A percentile compares a stretch with the other conserved stretches of the same genome.
These are phyloP conservation scores for Lasiurus borealis DNA, from an alignment of 2,113 vertebrate species.

Conservation along the genomic window DNA sequence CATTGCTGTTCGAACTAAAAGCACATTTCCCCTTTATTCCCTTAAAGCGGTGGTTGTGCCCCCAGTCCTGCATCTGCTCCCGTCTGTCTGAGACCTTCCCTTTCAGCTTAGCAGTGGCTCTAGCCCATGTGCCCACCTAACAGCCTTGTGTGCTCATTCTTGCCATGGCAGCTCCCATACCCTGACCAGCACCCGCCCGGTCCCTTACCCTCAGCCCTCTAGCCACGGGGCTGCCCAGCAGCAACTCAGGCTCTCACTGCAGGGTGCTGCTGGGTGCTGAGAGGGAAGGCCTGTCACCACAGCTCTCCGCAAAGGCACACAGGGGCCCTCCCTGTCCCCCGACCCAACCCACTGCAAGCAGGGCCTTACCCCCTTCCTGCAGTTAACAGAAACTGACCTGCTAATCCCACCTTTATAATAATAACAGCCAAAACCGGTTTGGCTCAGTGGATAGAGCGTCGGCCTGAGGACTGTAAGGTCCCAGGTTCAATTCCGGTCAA, in stretches of 20 bases:
- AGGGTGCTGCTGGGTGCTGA: background rate
- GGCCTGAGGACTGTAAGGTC: too few species aligned
- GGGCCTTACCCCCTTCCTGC: background rate
- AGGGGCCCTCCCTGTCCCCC: too few species aligned
- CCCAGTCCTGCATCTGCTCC: background rate
- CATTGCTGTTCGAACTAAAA: background rate
- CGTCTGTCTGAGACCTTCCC: background rate
- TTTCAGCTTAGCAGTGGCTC: background rate
- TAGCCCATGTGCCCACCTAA: background rate
- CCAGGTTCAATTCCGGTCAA: too few species aligned
- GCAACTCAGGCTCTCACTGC: background rate
- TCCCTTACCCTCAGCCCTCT: background rate
- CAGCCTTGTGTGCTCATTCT: background rate
- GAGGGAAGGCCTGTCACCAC: background rate
- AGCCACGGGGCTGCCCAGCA: background rate
- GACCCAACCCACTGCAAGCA: accelerated
- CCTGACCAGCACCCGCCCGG: background rate
- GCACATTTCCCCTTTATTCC: background rate
- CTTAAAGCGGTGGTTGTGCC: background rate
- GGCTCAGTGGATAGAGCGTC: too few species aligned
- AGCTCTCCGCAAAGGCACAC: background rate
- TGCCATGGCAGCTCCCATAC: background rate
- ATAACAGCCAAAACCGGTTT: too few species aligned
- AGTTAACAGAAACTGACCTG: background rate
- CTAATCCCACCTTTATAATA: background rate